Evolutionary conservation across 2,113 vertebrate species (phyloP), one percentile per base, ranked within the genome.

Genomic region (Solenodon paradoxus): DNA sequence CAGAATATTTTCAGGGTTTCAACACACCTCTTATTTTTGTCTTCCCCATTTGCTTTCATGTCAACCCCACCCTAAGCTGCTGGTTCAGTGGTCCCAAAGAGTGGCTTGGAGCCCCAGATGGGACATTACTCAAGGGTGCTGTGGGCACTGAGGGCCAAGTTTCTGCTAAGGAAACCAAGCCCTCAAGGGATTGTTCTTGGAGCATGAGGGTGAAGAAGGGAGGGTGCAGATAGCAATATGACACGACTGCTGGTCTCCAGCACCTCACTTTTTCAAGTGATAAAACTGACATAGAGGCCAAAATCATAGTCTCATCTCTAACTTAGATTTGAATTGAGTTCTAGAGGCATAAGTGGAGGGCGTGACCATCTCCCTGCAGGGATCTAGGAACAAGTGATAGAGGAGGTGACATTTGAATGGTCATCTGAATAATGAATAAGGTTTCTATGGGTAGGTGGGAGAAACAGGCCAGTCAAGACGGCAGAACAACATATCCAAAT

Each of bases 31-130:
- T 96, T 96, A 90, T 96, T 97, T 96, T 95, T 80, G 53, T 88
- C 92, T 95, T 96, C 88, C 83, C 63, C 97, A 82, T 97, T 97
- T 97, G 88, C 97, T 96, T 96, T 91, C 64, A 55, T 90, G 86
- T 42, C 81, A 68, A 81, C 96, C 74, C 57, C 81, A 88, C 97
- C 97, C 90, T 88, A 28, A 63, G 24, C 57, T 66, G 28, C 42
- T 83, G 91, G 78, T 92, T 68, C 83, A 94, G 95, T 84, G 68
- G 87, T 75, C 32, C 22, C 40, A 71, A 81, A 68, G n/a, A 5
- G 32, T 96, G 83, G 84, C 93, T 93, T 88, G 88, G 55, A 26
- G 81, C 72, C 81, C 61, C 17, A 5, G 71, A 88, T 47, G 38
- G 71, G 77, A 69, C 92, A 93, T 92, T 92, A 80, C 68, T 97